Conservation (phyloP, 1,140 invertebrate genomes). For the Cherax destructor region DNA sequence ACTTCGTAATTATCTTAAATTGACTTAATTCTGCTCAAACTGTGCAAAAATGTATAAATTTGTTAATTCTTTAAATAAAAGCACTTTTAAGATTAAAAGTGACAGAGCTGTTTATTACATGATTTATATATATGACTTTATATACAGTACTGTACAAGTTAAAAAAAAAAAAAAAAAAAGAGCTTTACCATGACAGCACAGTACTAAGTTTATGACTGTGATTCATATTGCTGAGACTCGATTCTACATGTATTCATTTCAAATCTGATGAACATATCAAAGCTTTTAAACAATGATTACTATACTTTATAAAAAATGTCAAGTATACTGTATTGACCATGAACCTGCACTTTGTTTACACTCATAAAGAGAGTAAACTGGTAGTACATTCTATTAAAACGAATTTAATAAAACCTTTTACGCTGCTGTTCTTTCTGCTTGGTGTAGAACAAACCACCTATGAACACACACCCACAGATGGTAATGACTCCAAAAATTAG, state of each 20-base stretch:
- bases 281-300: neutral
- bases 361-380: neutral
- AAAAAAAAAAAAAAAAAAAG: neutral
- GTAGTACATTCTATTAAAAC: neutral
- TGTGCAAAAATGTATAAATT: neutral
- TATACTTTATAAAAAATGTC: neutral
- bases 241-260: neutral
- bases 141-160: no score
- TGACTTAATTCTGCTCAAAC: neutral
- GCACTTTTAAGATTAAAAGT: neutral
- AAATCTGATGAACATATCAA: neutral
- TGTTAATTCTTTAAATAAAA: neutral
- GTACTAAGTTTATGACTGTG: neutral
- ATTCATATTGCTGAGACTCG: neutral
- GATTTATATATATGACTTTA: neutral
- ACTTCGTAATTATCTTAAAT: neutral
- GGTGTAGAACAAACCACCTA: conserved; percentile 93
- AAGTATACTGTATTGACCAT: neutral
- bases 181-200: neutral
- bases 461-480: conserved; percentile 86
- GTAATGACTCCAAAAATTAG: conserved; percentile 87
- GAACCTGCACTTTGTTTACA: neutral
- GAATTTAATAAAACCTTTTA: conserved; percentile 89
- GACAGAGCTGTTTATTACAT: neutral
- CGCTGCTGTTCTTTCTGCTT: conserved; percentile 91